These are phyloP conservation scores for Zaprionus tsacasi DNA, from an alignment of 1,140 invertebrate genomes.

Conservation along the genomic window DNA sequence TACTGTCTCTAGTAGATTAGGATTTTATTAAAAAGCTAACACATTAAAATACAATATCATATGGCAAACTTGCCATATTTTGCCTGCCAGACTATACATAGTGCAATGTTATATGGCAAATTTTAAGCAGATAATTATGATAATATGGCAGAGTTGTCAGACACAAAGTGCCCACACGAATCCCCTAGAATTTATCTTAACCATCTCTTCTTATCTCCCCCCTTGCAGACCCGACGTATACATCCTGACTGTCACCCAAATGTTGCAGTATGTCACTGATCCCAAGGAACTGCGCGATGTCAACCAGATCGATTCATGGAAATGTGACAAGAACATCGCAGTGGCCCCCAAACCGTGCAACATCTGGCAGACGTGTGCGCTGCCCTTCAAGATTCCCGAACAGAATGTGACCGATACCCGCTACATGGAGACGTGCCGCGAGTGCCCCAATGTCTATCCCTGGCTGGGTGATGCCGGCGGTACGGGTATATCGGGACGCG, in stretches of 20 bases:
- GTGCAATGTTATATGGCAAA: not conserved
- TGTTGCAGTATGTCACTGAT: conserved; percentile 95
- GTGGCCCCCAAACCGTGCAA: conserved; percentile 90
- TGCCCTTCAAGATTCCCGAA: conserved; percentile 91
- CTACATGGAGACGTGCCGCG: conserved; percentile 94
- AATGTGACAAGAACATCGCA: conserved; percentile 90
- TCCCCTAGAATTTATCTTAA: not conserved
- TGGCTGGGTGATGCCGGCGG: conserved; percentile 91
- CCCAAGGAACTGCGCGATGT: conserved; percentile 90
- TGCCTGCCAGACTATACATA: too few species aligned
- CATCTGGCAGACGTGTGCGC: conserved; percentile 92
- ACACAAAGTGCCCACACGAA: not conserved
- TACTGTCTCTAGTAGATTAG: too few species aligned
- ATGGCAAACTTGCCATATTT: not conserved
- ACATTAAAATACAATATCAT: not conserved
- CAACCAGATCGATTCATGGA: conserved; percentile 90
- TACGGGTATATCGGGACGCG: conserved; percentile 90
- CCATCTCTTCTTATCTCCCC: conserved; percentile 50
- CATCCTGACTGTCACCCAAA: conserved; percentile 95
- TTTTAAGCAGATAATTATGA: not conserved
- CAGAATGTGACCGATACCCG: conserved; percentile 91
- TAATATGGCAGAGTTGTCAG: not conserved
- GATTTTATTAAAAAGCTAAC: not conserved
- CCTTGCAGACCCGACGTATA: conserved; percentile 93
- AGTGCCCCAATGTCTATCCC: conserved; percentile 90